Conservation (phyloP, 2,888 invertebrate species). For the Lasioglossum villosulum region DNA sequence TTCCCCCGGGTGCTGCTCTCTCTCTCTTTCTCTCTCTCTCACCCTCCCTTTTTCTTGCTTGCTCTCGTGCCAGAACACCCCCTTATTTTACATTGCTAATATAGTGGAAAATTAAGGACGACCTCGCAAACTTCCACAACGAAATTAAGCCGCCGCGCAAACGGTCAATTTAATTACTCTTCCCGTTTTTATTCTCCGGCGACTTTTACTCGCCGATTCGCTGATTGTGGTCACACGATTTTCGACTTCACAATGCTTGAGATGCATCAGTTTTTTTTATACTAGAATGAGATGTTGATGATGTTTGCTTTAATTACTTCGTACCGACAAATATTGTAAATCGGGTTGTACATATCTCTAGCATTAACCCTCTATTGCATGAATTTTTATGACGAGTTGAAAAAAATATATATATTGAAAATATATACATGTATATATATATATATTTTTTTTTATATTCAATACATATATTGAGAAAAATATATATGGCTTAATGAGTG, state of each 20-base stretch:
- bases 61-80: slow-evolving; percentile 15
- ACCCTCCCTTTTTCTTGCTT: not conserved
- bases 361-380: too few relatives aligned
- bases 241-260: not conserved
- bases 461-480: too few relatives aligned
- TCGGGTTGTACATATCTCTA: too few relatives aligned
- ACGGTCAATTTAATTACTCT: slow-evolving; percentile 54
- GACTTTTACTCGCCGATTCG: not conserved
- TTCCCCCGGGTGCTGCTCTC: slow-evolving; percentile 1
- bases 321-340: too few relatives aligned
- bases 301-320: too few relatives aligned
- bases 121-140: slow-evolving; percentile 56
- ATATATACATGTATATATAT: too few relatives aligned
- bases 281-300: too few relatives aligned
- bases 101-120: slow-evolving; percentile 54
- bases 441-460: too few relatives aligned
- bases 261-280: not conserved
- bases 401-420: too few relatives aligned
- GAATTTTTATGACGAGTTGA: too few relatives aligned
- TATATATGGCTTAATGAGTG: too few relatives aligned
- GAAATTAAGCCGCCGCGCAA: slow-evolving; percentile 57
- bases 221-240: not conserved
- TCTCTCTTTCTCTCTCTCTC: not conserved
- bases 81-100: slow-evolving; percentile 64
- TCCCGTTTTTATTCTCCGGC: slow-evolving; percentile 19